Conservation (phyloP, 2,888 invertebrate species). For the Apodemia duryi region DNA sequence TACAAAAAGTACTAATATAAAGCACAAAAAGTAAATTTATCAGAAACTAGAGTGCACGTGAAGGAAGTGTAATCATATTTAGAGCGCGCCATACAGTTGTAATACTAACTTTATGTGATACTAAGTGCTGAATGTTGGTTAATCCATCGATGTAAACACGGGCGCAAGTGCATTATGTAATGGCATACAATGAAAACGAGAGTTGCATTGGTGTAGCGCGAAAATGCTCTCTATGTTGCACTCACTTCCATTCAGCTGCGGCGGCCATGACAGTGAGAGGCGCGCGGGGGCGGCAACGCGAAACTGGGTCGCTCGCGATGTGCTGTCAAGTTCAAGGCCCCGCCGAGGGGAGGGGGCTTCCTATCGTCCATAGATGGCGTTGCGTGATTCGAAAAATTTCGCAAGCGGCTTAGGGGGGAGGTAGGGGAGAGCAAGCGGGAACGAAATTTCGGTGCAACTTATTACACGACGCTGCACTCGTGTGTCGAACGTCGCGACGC, state of each 20-base stretch:
- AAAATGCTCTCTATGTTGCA: slow-evolving; percentile 55
- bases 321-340: slow-evolving; percentile 76
- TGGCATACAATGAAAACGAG: slow-evolving; percentile 61
- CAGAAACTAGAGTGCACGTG: not conserved
- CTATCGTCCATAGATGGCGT: slow-evolving; percentile 71
- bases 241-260: slow-evolving; percentile 62
- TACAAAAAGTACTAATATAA: too few species aligned
- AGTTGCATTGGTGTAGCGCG: slow-evolving; percentile 49
- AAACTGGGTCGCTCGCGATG: slow-evolving; percentile 71
- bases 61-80: slow-evolving; percentile 5
- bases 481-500: slow-evolving; percentile 74
- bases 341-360: slow-evolving; percentile 51
- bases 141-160: slow-evolving; percentile 49
- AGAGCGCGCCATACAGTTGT: not conserved
- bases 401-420: slow-evolving; percentile 52
- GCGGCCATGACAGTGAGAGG: slow-evolving; percentile 61
- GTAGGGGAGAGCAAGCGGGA: slow-evolving; percentile 62
- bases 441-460: slow-evolving; percentile 76
- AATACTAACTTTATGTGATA: slow-evolving; percentile 13
- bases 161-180: slow-evolving; percentile 53
- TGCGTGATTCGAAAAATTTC: slow-evolving; percentile 66
- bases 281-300: slow-evolving; percentile 47
- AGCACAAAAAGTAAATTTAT: too few species aligned
- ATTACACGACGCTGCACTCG: slow-evolving; percentile 73
- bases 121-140: slow-evolving; percentile 22